Evolutionary conservation across 2,113 vertebrate genomes (phyloP), one percentile per base, ranked within the genome.

Genomic region (Verasper variegatus): DNA sequence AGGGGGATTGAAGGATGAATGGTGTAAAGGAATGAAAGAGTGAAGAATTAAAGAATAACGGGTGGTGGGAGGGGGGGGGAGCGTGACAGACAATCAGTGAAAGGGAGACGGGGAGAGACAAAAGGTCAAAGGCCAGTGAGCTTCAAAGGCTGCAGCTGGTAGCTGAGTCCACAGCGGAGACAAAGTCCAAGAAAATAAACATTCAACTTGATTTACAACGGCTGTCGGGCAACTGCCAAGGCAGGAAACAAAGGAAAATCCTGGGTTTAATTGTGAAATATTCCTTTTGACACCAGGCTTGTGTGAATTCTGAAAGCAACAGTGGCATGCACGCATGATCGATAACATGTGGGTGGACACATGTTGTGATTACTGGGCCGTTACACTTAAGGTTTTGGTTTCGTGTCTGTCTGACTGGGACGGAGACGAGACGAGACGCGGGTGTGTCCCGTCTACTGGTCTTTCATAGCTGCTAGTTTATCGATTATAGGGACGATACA

Each of bases 131-230:
- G 72, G 80, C 14, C 72, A 73, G 62, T 0, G 13, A 80, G 80
- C 80, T 86, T 90, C 87, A 88, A 89, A 89, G 83, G 69, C 81
- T 78, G 80, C 78, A 82, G 81, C 66, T 84, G 78, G 83, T 85
- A 82, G 74, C 83, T 57, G 63, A 81, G 78, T 61, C 47, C 10
- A 73, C 66, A 73, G 51, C 45, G 60, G 70, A 86, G 73, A 55
- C 82, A 89, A 92, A 90, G 86, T 87, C 81, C 84, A 86, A 80
- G 54, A 86, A 85, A 86, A 85, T 79, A 85, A 85, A 89, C 82
- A 73, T 69, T 75, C n/a, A 52, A 49, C 62, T n/a, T 71, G 3
- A 84, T 83, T 89, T 83, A 82, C 68, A 82, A 72, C n/a, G 26
- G 55, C 83, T 78, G 76, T 70, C 15, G 26, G 40, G 49, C 26